These are phyloP conservation scores for Epinotia demarniana DNA, from an alignment of 2,888 invertebrate species.

Conservation along the genomic window DNA sequence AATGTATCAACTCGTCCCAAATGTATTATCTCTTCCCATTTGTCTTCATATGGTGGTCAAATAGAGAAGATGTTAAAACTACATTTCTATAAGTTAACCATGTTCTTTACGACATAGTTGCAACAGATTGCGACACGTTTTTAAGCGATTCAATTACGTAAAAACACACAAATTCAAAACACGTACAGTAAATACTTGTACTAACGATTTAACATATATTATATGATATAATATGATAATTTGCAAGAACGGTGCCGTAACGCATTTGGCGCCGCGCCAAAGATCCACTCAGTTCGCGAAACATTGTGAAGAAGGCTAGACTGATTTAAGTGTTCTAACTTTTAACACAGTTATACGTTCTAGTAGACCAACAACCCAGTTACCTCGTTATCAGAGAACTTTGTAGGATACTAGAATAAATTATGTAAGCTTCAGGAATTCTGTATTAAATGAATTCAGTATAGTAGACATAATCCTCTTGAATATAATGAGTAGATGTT, in stretches of 20 bases:
- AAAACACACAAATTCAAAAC: not conserved
- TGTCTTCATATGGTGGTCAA: too few relatives aligned
- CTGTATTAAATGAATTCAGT: constrained; percentile 8
- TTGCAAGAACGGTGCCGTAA: constrained; percentile 51
- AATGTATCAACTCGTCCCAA: too few relatives aligned
- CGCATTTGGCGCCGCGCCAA: constrained; percentile 65
- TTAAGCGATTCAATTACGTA: not conserved
- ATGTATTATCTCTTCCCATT: too few relatives aligned
- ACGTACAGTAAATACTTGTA: not conserved
- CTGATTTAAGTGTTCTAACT: constrained; percentile 46
- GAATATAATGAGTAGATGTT: constrained; percentile 4
- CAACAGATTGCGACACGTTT: not conserved
- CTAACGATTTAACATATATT: not conserved
- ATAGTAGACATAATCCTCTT: not conserved
- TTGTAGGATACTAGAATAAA: constrained; percentile 22
- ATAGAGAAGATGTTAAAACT: too few relatives aligned
- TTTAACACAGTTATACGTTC: constrained; percentile 36
- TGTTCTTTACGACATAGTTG: not conserved
- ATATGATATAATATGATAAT: constrained; percentile 23
- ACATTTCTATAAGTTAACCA: not conserved
- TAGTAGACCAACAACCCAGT: constrained; percentile 20
- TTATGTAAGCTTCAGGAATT: constrained; percentile 12
- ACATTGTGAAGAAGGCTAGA: constrained; percentile 54
- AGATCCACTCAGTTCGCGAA: constrained; percentile 56
- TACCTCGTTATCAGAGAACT: constrained; percentile 28